phyloP scores from a whole-genome alignment of 1,140 invertebrate genomes.

The Condylostylus longicornis region DNA sequence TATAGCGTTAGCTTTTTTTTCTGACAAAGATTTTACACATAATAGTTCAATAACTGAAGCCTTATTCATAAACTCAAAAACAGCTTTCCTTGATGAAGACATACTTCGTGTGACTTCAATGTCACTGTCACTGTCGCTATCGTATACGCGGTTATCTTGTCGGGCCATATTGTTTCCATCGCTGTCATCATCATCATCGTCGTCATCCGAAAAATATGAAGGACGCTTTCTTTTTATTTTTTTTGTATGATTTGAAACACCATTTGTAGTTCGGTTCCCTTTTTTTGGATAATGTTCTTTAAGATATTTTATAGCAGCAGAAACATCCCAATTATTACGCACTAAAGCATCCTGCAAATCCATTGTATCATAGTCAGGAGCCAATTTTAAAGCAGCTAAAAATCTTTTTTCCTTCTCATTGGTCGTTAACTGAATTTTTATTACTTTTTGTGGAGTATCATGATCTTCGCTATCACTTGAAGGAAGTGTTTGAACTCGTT shows the following conservation, averaged over 20 bases:
- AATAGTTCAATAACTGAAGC: conserved; percentile 48
- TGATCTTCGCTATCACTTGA: conserved; percentile 27
- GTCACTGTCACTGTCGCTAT: conserved; percentile 56
- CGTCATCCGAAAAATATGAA: conserved; percentile 14
- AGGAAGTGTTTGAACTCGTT: conserved; percentile 25
- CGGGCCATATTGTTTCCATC: conserved; percentile 21
- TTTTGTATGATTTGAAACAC: conserved; percentile 8
- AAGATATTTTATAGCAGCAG: conserved; percentile 16
- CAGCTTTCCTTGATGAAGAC: conserved; percentile 50
- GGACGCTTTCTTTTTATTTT: conserved; percentile 7
- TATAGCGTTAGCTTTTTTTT: conserved; percentile 56
- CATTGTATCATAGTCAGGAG: conserved; percentile 28
- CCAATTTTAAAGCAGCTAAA: conserved; percentile 24
- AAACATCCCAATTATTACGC: conserved; percentile 24
- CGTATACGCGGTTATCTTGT: conserved; percentile 26
- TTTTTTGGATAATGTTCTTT: conserved; percentile 19
- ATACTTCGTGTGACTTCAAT: conserved; percentile 51
- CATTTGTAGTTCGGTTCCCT: conserved; percentile 11
- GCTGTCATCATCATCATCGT: conserved; percentile 17
- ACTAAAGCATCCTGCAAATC: conserved; percentile 27
- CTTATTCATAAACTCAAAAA: conserved; percentile 60
- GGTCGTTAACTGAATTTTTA: conserved; percentile 18
- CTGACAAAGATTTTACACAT: conserved; percentile 49
- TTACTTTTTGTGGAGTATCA: conserved; percentile 20
- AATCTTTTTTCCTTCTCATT: conserved; percentile 29